phyloP scores from a whole-genome alignment of 1,140 invertebrate genomes.

The Arion vulgaris region DNA sequence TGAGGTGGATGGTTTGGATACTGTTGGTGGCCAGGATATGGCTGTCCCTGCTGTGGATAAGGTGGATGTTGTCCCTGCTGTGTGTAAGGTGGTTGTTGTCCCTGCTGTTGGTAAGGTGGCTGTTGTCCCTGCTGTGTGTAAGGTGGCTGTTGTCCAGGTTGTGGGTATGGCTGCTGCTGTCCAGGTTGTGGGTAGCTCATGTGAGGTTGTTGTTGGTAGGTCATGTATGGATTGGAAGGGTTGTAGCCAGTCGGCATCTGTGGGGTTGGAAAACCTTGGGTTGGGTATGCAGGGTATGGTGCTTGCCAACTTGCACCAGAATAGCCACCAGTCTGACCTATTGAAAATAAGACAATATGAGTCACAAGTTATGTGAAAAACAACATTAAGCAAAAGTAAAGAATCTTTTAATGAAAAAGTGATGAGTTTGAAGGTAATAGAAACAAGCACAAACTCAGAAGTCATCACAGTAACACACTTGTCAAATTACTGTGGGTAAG shows the following conservation, averaged over 20 bases:
- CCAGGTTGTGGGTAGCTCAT: not conserved
- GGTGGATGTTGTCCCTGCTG: constrained; percentile 73
- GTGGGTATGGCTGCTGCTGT: constrained; percentile 16
- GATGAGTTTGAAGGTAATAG: too few species aligned
- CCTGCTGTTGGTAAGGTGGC: too few species aligned
- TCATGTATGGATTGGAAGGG: constrained; percentile 65
- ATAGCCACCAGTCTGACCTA: constrained; percentile 34
- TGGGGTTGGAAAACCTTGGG: constrained; percentile 82
- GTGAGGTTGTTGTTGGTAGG: constrained; percentile 33
- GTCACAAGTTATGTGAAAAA: too few species aligned
- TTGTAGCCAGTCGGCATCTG: constrained; percentile 63
- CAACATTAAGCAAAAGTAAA: constrained; percentile 18
- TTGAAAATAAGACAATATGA: not conserved
- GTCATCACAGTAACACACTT: too few species aligned
- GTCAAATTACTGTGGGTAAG: too few species aligned
- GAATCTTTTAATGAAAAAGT: too few species aligned
- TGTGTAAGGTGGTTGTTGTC: constrained; percentile 72
- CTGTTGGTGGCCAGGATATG: constrained; percentile 25
- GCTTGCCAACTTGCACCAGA: constrained; percentile 24
- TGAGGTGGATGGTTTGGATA: constrained; percentile 39
- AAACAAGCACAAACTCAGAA: too few species aligned
- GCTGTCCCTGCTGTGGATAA: too few species aligned
- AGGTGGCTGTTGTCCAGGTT: constrained; percentile 22
- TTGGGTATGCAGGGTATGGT: constrained; percentile 45
- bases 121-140: constrained; percentile 76